Evolutionary conservation across 1,140 invertebrate genomes (phyloP).

Genomic region (Papilio aristodemus): DNA sequence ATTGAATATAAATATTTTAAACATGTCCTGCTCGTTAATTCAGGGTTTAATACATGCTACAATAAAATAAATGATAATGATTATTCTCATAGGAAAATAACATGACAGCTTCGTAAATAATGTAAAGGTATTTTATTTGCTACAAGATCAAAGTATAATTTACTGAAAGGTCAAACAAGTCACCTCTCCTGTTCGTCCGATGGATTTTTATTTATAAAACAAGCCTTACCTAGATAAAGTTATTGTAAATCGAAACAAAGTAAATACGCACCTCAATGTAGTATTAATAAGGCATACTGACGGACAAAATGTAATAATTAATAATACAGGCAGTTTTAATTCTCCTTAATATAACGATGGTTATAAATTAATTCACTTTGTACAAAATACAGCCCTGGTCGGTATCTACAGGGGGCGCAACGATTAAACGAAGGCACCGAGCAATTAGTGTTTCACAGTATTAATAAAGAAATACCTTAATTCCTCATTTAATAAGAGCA

Average conservation of each 20-base stretch:
- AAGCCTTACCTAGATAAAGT: not conserved
- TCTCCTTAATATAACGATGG: too few species aligned
- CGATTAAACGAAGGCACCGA: conserved; percentile 59
- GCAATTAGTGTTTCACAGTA: conserved; percentile 65
- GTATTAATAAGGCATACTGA: not conserved
- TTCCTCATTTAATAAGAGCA: conserved; percentile 59
- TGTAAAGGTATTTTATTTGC: conserved; percentile 28
- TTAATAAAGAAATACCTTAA: conserved; percentile 68
- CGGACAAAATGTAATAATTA: not conserved
- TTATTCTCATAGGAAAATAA: conserved; percentile 17
- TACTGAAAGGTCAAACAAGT: conserved; percentile 26
- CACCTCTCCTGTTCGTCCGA: not conserved
- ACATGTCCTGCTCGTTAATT: not conserved
- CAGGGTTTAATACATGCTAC: not conserved
- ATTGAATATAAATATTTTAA: not conserved
- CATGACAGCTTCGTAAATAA: conserved; percentile 30
- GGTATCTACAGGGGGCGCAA: conserved; percentile 46
- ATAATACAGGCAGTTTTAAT: not conserved
- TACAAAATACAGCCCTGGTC: conserved; percentile 47
- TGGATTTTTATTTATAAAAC: conserved; percentile 7
- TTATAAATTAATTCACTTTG: not conserved
- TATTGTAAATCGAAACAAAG: not conserved
- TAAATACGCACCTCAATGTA: not conserved
- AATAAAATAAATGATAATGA: conserved; percentile 14
- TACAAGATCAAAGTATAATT: conserved; percentile 34